Conservation (phyloP, 2,113 vertebrate species). For the Hylia prasina region DNA sequence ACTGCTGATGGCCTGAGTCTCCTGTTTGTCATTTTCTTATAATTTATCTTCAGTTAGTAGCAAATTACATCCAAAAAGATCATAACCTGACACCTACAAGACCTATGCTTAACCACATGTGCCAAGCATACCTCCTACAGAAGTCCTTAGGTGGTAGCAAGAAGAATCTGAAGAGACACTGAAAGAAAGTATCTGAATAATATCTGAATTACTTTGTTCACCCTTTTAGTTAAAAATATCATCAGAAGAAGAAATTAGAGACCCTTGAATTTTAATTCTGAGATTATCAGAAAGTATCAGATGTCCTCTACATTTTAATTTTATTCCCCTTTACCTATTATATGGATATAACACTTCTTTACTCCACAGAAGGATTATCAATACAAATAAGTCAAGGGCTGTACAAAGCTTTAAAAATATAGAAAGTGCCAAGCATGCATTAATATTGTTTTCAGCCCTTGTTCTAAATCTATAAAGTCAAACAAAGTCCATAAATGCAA, state of each 20-base stretch:
- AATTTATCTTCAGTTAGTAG: neutral
- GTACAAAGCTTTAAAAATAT: neutral
- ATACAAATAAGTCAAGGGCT: neutral
- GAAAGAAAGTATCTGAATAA: neutral
- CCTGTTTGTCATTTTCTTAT: constrained; percentile 1
- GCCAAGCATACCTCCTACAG: neutral
- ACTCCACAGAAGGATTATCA: neutral
- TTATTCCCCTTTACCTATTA: neutral
- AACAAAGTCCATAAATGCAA: neutral
- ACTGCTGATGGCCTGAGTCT: neutral
- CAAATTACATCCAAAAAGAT: constrained; percentile 17
- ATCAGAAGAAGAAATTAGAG: neutral
- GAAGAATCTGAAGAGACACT: neutral
- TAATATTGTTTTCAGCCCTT: neutral
- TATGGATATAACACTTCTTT: neutral
- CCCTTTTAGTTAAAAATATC: neutral
- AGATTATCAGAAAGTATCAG: neutral
- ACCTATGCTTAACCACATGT: neutral
- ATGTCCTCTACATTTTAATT: neutral
- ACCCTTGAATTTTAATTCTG: neutral
- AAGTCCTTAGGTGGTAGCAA: neutral
- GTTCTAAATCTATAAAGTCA: neutral
- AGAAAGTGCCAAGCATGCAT: neutral
- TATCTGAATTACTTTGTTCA: neutral
- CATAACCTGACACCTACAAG: neutral